phyloP scores from a whole-genome alignment of 2,888 invertebrate species.

The Synergus itoensis region DNA sequence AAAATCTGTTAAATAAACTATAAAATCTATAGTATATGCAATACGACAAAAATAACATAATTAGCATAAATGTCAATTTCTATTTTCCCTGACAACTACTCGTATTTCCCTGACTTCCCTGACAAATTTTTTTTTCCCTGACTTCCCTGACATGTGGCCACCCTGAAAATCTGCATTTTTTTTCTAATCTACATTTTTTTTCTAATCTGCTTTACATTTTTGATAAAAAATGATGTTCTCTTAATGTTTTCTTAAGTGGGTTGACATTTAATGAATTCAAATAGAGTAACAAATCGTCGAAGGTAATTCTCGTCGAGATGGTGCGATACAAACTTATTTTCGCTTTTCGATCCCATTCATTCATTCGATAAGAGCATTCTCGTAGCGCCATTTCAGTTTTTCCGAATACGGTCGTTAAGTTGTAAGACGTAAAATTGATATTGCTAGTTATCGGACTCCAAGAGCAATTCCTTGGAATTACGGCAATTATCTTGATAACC shows the following conservation, averaged over 20 bases:
- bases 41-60: no score
- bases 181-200: no score
- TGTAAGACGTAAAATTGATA: slow-evolving; percentile 31
- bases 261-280: slow-evolving; percentile 4
- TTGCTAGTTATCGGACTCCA: slow-evolving; percentile 24
- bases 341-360: slow-evolving; percentile 18
- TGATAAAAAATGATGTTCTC: no score
- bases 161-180: no score
- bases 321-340: slow-evolving; percentile 25
- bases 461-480: slow-evolving; percentile 20
- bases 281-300: not conserved
- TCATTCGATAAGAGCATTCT: slow-evolving; percentile 29
- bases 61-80: no score
- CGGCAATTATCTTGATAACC: slow-evolving; percentile 33
- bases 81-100: no score
- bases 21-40: no score
- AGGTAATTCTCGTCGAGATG: not conserved
- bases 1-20: no score
- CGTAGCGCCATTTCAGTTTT: slow-evolving; percentile 21
- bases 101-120: no score
- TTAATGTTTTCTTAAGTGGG: slow-evolving; percentile 17
- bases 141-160: no score
- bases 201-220: no score
- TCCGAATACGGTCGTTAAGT: slow-evolving; percentile 37
- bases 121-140: no score